A percentile compares a stretch with the other conserved stretches of the same genome.
Evolutionary conservation across 2,888 invertebrate genomes (phyloP).

Genomic region (Zonitis immaculata): DNA sequence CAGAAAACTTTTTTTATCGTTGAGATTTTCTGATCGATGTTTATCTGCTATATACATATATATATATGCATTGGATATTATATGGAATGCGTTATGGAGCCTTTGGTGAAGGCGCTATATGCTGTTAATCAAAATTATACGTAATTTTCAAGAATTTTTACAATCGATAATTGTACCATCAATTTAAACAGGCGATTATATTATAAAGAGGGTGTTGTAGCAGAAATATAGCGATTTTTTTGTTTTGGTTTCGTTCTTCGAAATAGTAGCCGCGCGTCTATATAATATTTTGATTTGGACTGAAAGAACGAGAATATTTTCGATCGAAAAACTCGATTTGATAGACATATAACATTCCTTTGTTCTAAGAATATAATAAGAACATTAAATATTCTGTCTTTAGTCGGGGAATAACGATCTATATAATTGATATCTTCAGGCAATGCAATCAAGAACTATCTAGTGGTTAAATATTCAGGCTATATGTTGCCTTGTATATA

Average conservation of each 20-base stretch:
- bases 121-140: conserved; percentile 48
- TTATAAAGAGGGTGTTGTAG: background rate
- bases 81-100: too few relatives aligned
- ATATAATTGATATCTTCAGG: conserved; percentile 50
- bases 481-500: conserved; percentile 39
- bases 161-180: background rate
- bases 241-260: too few relatives aligned
- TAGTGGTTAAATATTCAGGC: conserved; percentile 48
- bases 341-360: conserved; percentile 36
- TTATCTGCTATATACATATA: too few relatives aligned
- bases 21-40: conserved; percentile 11
- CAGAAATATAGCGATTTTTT: background rate
- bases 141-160: conserved; percentile 44
- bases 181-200: background rate
- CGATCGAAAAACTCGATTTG: conserved; percentile 4
- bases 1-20: conserved; percentile 37
- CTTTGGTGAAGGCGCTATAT: conserved; percentile 32
- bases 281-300: background rate
- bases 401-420: conserved; percentile 48
- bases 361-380: conserved; percentile 40
- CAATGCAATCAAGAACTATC: conserved; percentile 48
- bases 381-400: conserved; percentile 48
- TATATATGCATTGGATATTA: too few relatives aligned
- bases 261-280: conserved; percentile 3
- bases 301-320: background rate